A percentile compares a stretch with the other conserved stretches of the same genome.
These are phyloP conservation scores for Porites lutea DNA, from an alignment of 64 coral and sea anemone genomes.

Conservation along the genomic window DNA sequence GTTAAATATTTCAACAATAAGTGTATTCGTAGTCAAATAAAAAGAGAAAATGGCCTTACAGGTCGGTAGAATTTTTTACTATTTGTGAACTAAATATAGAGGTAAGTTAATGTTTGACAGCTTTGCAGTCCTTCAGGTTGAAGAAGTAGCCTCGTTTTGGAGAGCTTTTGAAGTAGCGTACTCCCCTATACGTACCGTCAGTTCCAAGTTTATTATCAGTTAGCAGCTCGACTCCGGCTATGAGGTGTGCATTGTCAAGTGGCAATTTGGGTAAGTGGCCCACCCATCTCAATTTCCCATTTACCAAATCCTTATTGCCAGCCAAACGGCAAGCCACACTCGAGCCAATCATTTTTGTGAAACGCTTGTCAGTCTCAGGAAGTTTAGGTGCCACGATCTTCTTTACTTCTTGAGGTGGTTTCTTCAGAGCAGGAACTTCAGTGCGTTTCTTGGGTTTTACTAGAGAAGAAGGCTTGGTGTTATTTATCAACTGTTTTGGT, in stretches of 20 bases:
- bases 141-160: slow-evolving; percentile 98
- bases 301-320: slow-evolving; percentile 54
- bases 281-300: slow-evolving; percentile 83
- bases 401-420: not conserved
- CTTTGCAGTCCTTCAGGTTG: slow-evolving; percentile 84
- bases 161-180: slow-evolving; percentile 76
- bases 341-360: slow-evolving; percentile 61
- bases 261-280: slow-evolving; percentile 85
- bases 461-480: not conserved
- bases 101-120: slow-evolving; percentile 39
- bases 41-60: too few species aligned
- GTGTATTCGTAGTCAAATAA: too few species aligned
- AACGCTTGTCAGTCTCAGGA: slow-evolving; percentile 72
- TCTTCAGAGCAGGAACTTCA: not conserved
- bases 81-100: too few species aligned
- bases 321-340: slow-evolving; percentile 78
- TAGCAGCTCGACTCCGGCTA: slow-evolving; percentile 86
- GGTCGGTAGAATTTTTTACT: not conserved
- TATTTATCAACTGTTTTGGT: not conserved
- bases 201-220: slow-evolving; percentile 92
- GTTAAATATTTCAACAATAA: too few species aligned
- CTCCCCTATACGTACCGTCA: slow-evolving; percentile 86
- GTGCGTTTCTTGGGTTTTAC: not conserved
- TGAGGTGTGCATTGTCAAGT: slow-evolving; percentile 70
- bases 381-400: not conserved